These are phyloP conservation scores for Anolis sagrei DNA, from an alignment of 2,113 vertebrate species.

Conservation along the genomic window DNA sequence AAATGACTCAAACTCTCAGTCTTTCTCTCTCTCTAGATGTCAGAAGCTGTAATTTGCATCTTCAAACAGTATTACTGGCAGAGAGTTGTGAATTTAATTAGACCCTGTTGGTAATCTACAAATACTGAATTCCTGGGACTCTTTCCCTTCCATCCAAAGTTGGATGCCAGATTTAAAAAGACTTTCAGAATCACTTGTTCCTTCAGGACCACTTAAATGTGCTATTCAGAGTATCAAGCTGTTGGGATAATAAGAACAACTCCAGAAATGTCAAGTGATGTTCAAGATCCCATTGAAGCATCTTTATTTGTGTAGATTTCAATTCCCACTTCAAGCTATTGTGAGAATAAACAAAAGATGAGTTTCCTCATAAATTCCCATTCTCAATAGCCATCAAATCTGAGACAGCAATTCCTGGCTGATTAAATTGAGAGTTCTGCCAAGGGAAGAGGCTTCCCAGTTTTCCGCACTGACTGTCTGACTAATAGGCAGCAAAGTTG, in stretches of 20 bases:
- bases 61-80: neutral
- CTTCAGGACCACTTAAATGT: neutral
- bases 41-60: neutral
- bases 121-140: neutral
- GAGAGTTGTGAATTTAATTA: neutral
- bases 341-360: neutral
- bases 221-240: neutral
- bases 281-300: neutral
- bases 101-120: neutral
- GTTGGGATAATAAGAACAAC: neutral
- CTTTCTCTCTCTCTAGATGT: too few species aligned
- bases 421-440: neutral
- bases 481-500: neutral
- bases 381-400: neutral
- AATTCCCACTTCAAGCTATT: neutral
- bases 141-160: neutral
- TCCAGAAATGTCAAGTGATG: neutral
- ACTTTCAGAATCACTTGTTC: neutral
- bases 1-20: too few species aligned
- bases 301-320: neutral
- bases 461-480: neutral
- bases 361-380: neutral
- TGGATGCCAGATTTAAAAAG: neutral
- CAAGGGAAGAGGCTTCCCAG: neutral
- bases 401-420: neutral